Base-by-base conservation (phyloP, 2,888 invertebrate genomes). In the Aphodius sticticus region DNA sequence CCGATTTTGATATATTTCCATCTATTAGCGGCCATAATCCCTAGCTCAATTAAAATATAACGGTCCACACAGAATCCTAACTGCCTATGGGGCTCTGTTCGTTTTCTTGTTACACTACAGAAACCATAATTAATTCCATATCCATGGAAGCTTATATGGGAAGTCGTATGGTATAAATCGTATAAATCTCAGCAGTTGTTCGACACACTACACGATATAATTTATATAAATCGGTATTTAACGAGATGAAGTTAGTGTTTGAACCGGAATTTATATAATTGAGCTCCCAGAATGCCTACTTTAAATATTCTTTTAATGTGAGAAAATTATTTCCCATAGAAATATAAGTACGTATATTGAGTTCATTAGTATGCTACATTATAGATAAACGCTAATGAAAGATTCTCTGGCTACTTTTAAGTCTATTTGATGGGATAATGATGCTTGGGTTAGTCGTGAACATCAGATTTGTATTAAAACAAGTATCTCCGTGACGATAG, bases 121-220 rank as follows among this genome's bases (percentile, higher is more conserved):
- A 53, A 53, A 9, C 53, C 53, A 53, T 53, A 53, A 53, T 53
- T 53, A 53, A 53, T 53, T 53, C 53, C 53, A 53, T 53, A 53
- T 53, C 53, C 53, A 53, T 53, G 53, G 53, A 53, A 53, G 53
- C 53, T 53, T 53, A 53, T 53, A 53, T 53, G 53, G 53, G 53
- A 53, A 53, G 53, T 53, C 53, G 53, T 53, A 53, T 53, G 12
- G 53, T 9, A 53, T 53, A 53, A 53, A 53, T 53, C 53, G 53
- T 9, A 53, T 53, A 53, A 53, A 53, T 53, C 53, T 12, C 53
- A 53, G 53, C 53, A 12, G 53, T 53, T 53, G 12, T 12, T 53
- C 9, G 9, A 53, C 12, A 12, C 7, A 12, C 53, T 12, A 53
- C 53, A 53, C 53, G 53, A 53, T 53, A 53, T 53, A 53, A 53